Evolutionary conservation across 2,888 invertebrate genomes (phyloP).

Genomic region (Tachystola acroxantha): DNA sequence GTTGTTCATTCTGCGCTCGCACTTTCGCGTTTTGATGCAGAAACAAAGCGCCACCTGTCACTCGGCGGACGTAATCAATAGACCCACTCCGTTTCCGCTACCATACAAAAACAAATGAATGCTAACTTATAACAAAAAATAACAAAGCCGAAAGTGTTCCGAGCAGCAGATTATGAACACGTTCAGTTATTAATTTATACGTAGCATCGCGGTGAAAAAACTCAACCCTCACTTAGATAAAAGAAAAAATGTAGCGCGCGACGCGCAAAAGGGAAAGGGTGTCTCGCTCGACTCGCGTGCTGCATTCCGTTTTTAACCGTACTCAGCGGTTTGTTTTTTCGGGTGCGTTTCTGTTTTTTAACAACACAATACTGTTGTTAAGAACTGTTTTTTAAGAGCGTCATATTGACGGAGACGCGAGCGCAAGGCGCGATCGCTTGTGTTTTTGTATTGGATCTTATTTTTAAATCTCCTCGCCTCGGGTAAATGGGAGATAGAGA

Average conservation of each 20-base stretch:
- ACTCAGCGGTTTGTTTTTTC: conserved; percentile 75
- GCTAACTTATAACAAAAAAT: conserved; percentile 54
- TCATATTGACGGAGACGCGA: conserved; percentile 64
- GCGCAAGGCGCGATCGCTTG: conserved; percentile 56
- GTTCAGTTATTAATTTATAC: conserved; percentile 78
- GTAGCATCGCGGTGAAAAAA: conserved; percentile 68
- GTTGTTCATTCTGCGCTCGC: conserved; percentile 15
- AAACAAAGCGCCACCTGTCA: conserved; percentile 58
- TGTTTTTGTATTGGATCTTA: conserved; percentile 60
- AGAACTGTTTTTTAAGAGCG: conserved; percentile 70
- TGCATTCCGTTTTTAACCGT: conserved; percentile 73
- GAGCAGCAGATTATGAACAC: conserved; percentile 73
- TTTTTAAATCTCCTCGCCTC: conserved; percentile 65
- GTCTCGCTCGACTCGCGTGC: conserved; percentile 69
- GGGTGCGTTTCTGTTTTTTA: conserved; percentile 73
- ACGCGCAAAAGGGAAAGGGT: conserved; percentile 76
- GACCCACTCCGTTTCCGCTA: conserved; percentile 60
- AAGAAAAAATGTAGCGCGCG: conserved; percentile 70
- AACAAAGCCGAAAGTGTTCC: conserved; percentile 76
- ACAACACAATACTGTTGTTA: conserved; percentile 72
- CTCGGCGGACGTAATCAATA: conserved; percentile 56
- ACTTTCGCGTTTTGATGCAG: conserved; percentile 18
- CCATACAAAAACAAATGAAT: conserved; percentile 72
- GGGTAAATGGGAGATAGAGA: conserved; percentile 56
- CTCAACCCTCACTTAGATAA: conserved; percentile 67